Percentiles rank a stretch among this genome's conserved stretches.
These are phyloP conservation scores for Operophtera brumata DNA, from an alignment of 2,888 invertebrate genomes.

Conservation along the genomic window DNA sequence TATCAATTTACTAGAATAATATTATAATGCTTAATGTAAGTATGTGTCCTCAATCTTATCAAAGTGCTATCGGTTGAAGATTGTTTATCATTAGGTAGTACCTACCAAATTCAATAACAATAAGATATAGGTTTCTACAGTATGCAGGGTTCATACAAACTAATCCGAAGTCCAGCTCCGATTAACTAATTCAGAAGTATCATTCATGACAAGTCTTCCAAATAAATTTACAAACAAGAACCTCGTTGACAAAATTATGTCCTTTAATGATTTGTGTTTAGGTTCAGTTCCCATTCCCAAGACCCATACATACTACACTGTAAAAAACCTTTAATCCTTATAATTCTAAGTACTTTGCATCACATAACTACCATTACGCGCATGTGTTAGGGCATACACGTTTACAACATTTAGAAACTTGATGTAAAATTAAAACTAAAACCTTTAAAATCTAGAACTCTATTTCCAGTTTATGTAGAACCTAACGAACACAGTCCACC, in stretches of 20 bases:
- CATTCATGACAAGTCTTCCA: background rate
- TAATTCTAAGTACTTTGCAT: too few species aligned
- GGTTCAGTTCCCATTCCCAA: too few species aligned
- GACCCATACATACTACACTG: too few species aligned
- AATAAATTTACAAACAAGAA: too few species aligned
- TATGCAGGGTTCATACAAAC: slow-evolving; percentile 4
- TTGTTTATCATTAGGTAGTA: slow-evolving; percentile 22
- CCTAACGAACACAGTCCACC: slow-evolving; percentile 4
- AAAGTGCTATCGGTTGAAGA: slow-evolving; percentile 12
- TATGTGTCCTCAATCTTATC: slow-evolving; percentile 21
- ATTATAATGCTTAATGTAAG: slow-evolving; percentile 3
- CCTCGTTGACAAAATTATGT: too few species aligned
- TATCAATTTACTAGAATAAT: slow-evolving; percentile 4
- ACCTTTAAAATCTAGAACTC: background rate
- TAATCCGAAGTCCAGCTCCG: slow-evolving; percentile 52
- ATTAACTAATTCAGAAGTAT: slow-evolving; percentile 20
- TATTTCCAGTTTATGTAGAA: background rate
- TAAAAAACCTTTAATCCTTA: too few species aligned
- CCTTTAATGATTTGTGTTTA: too few species aligned
- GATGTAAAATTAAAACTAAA: background rate
- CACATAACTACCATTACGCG: too few species aligned
- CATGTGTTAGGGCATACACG: background rate
- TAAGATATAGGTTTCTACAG: slow-evolving; percentile 2
- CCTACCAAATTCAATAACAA: slow-evolving; percentile 17
- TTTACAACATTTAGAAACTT: background rate